Conservation (phyloP, 2,797 vertebrate genomes). For the Gastrophryne carolinensis region DNA sequence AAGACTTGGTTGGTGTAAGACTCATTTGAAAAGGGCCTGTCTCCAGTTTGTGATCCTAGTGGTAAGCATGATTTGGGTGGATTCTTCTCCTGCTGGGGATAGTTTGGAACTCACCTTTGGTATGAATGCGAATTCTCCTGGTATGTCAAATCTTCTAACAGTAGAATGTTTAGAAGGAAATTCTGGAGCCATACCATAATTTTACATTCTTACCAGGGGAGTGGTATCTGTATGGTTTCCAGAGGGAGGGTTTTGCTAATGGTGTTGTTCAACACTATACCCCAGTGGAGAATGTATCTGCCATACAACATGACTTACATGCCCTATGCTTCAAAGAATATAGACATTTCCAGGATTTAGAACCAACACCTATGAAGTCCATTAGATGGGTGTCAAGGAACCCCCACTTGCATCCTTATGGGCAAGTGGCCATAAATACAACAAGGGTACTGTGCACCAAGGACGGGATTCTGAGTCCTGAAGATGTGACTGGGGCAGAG, state of each 20-base stretch:
- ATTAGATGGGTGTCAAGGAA: not conserved
- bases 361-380: not conserved
- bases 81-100: not conserved
- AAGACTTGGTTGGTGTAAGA: no score
- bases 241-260: not conserved
- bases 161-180: not conserved
- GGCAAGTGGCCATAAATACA: not conserved
- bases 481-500: no score
- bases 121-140: not conserved
- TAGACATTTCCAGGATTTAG: not conserved
- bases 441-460: not conserved
- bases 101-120: not conserved
- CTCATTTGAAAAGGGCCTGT: no score
- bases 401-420: not conserved
- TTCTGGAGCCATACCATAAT: not conserved
- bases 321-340: not conserved
- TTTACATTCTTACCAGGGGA: not conserved
- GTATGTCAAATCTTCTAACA: not conserved
- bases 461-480: not conserved
- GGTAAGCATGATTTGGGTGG: no score
- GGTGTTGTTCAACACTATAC: not conserved
- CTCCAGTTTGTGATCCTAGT: no score
- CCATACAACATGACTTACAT: not conserved
- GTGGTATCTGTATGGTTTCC: not conserved
- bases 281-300: not conserved